Evolutionary conservation across 2,888 invertebrate genomes (phyloP).

Genomic region (Meiosimyza platycephala): DNA sequence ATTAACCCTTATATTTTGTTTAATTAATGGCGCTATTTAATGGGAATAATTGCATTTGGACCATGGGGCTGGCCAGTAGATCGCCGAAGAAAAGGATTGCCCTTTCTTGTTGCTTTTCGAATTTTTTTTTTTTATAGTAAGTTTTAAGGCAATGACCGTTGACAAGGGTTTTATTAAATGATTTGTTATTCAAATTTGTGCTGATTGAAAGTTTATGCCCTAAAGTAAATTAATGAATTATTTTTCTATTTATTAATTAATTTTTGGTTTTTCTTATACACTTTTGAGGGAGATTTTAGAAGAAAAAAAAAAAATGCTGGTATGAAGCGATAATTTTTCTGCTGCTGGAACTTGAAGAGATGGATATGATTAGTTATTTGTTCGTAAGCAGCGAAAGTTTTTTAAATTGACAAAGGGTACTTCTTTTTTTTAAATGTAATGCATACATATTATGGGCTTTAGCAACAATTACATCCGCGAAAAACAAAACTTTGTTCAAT

Average conservation of each 20-base stretch:
- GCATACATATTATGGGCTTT: no score
- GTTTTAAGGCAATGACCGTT: slow-evolving; percentile 34
- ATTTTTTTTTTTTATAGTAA: slow-evolving; percentile 17
- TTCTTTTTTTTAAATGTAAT: no score
- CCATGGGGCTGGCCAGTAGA: slow-evolving; percentile 6
- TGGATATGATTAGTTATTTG: no score
- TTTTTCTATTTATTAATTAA: slow-evolving; percentile 10
- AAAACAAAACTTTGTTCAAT: no score
- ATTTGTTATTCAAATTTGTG: slow-evolving; percentile 45
- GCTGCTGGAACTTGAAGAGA: no score
- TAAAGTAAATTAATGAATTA: slow-evolving; percentile 1
- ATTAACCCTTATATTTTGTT: slow-evolving; percentile 50
- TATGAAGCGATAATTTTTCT: no score
- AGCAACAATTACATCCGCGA: no score
- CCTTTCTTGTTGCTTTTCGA: slow-evolving; percentile 18
- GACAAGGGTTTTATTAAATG: slow-evolving; percentile 51
- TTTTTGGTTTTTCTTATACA: slow-evolving; percentile 6
- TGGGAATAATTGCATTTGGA: slow-evolving; percentile 48
- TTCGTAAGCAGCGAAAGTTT: no score
- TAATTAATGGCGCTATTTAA: slow-evolving; percentile 52
- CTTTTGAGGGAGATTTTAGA: slow-evolving; percentile 39
- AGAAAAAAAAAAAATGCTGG: no score
- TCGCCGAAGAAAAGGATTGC: slow-evolving; percentile 7
- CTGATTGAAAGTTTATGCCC: slow-evolving; percentile 19
- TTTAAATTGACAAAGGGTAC: no score